These are phyloP conservation scores for Prietella phreatophila DNA, from an alignment of 2,113 vertebrate species.

Conservation along the genomic window DNA sequence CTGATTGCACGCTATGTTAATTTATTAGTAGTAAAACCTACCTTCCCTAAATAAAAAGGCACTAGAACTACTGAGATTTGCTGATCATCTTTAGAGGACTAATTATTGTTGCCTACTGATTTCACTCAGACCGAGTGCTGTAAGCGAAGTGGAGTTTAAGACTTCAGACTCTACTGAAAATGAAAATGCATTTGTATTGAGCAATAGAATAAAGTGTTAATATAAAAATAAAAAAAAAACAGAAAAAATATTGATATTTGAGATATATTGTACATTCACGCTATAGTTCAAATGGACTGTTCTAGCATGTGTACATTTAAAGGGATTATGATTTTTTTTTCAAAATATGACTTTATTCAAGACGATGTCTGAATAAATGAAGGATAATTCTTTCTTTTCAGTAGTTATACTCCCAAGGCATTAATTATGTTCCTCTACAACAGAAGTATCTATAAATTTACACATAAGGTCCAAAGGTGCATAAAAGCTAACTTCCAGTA, in stretches of 20 bases:
- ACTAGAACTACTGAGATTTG: conserved; percentile 41
- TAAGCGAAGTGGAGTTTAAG: conserved; percentile 15
- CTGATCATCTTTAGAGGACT: conserved; percentile 24
- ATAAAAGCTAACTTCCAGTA: conserved; percentile 20
- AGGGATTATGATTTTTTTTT: conserved; percentile 3
- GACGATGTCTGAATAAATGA: conserved; percentile 8
- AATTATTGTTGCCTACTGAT: conserved; percentile 4
- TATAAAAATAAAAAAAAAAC: conserved; percentile 16
- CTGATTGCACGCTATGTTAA: conserved; percentile 49
- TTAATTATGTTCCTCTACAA: conserved; percentile 13
- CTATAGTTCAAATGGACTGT: not conserved
- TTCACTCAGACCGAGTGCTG: conserved; percentile 12
- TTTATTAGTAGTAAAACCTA: conserved; percentile 52
- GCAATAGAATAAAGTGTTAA: conserved; percentile 32
- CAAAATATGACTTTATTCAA: conserved; percentile 12
- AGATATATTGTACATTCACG: conserved; percentile 1
- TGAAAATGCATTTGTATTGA: conserved; percentile 10
- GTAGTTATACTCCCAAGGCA: conserved; percentile 30
- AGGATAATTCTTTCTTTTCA: conserved; percentile 32
- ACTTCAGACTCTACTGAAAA: not conserved
- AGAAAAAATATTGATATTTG: not conserved
- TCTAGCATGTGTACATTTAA: conserved; percentile 15
- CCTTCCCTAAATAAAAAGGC: conserved; percentile 42
- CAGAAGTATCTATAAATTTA: conserved; percentile 6
- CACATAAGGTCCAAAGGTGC: conserved; percentile 34